Conservation (phyloP, 2,888 invertebrate species). For the Lacanobia oleracea region DNA sequence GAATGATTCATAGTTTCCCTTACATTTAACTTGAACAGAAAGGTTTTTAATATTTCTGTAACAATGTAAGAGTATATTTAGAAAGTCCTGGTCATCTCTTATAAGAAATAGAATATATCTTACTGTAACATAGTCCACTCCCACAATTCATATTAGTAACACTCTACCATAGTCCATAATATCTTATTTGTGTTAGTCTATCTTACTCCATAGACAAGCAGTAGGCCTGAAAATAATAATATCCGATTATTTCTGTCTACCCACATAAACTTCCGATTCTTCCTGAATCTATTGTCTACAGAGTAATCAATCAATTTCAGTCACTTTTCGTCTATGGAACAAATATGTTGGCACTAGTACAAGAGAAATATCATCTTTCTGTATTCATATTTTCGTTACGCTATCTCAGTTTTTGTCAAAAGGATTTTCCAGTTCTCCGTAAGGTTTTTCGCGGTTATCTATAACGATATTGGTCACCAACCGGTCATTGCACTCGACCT, state of each 20-base stretch:
- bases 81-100: slow-evolving; percentile 14
- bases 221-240: not conserved
- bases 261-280: slow-evolving; percentile 5
- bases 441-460: slow-evolving; percentile 9
- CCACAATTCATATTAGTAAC: not conserved
- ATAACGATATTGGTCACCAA: slow-evolving; percentile 26
- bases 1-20: slow-evolving; percentile 33
- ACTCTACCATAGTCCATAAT: not conserved
- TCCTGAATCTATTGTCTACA: slow-evolving; percentile 21
- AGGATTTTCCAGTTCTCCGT: slow-evolving; percentile 7
- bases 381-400: slow-evolving; percentile 27
- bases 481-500: slow-evolving; percentile 46
- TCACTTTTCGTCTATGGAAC: slow-evolving; percentile 7
- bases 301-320: slow-evolving; percentile 43
- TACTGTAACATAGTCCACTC: not conserved
- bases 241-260: not conserved
- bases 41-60: slow-evolving; percentile 1
- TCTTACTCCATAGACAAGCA: not conserved
- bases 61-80: slow-evolving; percentile 13
- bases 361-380: slow-evolving; percentile 8
- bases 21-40: slow-evolving; percentile 15
- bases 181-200: not conserved
- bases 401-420: slow-evolving; percentile 15
- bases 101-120: slow-evolving; percentile 10
- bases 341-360: slow-evolving; percentile 38